Evolutionary conservation across 2,888 invertebrate species (phyloP), one percentile per base, ranked within the genome.

Genomic region (Drosophila recens): DNA sequence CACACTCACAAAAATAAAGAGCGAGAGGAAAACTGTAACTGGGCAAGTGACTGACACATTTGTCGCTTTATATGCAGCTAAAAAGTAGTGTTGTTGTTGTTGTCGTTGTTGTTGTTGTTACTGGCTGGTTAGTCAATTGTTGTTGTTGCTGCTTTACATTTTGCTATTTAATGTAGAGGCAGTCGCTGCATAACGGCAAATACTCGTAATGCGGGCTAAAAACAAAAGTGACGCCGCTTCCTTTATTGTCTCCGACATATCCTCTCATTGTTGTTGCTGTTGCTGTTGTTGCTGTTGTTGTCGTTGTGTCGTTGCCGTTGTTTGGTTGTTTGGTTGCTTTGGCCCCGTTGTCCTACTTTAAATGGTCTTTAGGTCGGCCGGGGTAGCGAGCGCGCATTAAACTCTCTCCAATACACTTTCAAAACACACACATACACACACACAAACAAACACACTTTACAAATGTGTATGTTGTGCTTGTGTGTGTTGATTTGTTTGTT

Each of bases 161-260:
- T 77, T 65, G 73, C 56, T 78, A 63, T 75, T 72, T 72, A 76
- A 70, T 76, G 76, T 57, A 45, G 54, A 61, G 54, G 36, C 56
- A 64, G 80, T 56, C 70, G 66, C 69, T 72, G 72, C 82, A 89
- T 87, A 85, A 74, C 74, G 82, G 88, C 86, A 66, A 69, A 82
- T 85, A 62, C 59, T 72, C 51, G 75, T 67, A 85, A 89, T 87
- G 90, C 82, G 86, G 90, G 76, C 83, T 80, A 79, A 82, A 89
- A 87, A 78, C 85, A 86, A 87, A 87, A 87, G 89, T 81, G 79
- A 75, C 84, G 80, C 51, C 68, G 78, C 71, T 80, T 89, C 83
- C 79, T 87, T 87, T 90, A 88, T 84, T 84, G 79, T 78, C 88
- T 75, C 62, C 75, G 87, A 87, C 89, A 90, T 74, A 90, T 90